These are phyloP conservation scores for Tarsius wallacei DNA, from an alignment of 2,797 vertebrate genomes.

Conservation along the genomic window DNA sequence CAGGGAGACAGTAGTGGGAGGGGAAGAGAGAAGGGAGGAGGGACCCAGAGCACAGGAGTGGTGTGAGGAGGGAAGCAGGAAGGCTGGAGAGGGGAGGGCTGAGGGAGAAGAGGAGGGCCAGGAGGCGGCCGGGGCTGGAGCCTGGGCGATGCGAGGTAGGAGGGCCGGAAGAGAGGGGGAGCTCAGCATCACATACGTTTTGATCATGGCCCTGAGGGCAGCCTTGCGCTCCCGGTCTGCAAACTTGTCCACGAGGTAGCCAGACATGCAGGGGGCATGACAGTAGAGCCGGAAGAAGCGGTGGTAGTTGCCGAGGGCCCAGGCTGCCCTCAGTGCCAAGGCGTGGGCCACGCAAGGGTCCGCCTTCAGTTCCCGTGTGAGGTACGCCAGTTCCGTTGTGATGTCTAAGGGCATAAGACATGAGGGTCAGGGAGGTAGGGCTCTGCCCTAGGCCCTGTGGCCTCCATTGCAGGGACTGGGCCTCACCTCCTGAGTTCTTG, in stretches of 20 bases:
- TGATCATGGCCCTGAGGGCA: constrained; percentile 96
- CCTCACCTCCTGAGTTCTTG: constrained; percentile 95
- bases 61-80: background rate
- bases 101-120: background rate
- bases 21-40: background rate
- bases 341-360: constrained; percentile 95
- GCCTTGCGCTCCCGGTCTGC: constrained; percentile 95
- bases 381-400: constrained; percentile 96
- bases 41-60: background rate
- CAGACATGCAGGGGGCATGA: constrained; percentile 95
- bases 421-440: background rate
- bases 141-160: background rate
- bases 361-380: constrained; percentile 93
- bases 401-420: constrained; percentile 90
- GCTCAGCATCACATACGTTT: constrained; percentile 94
- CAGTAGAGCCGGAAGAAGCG: constrained; percentile 96
- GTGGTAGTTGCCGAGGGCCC: constrained; percentile 96
- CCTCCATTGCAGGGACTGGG: accelerated
- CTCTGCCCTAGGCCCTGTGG: accelerated
- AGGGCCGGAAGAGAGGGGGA: constrained; percentile 6
- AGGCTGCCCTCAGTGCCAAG: constrained; percentile 94
- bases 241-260: constrained; percentile 98
- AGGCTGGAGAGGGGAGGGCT: background rate
- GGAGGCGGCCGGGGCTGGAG: background rate
- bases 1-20: accelerated